Evolutionary conservation across 1,140 invertebrate genomes (phyloP).

Genomic region (Cyrtorhinus lividipennis): DNA sequence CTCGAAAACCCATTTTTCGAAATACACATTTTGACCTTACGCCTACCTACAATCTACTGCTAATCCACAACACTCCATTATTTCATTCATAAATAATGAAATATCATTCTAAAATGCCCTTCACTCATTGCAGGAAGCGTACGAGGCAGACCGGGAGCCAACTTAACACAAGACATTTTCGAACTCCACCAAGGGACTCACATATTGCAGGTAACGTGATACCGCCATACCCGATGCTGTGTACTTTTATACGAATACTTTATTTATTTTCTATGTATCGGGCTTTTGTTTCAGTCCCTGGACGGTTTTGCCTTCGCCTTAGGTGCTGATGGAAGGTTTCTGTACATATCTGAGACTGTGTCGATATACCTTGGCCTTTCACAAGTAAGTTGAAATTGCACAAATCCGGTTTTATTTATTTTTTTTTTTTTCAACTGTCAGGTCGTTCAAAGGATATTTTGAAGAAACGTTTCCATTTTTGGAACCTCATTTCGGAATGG

Average conservation of each 20-base stretch:
- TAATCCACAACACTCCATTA: too few relatives aligned
- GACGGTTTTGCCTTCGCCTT: slow-evolving; percentile 93
- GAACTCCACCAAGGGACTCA: slow-evolving; percentile 95
- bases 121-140: slow-evolving; percentile 52
- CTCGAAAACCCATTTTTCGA: too few relatives aligned
- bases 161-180: slow-evolving; percentile 70
- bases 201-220: slow-evolving; percentile 89
- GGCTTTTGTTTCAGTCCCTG: slow-evolving; percentile 65
- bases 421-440: not conserved
- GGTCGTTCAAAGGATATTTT: too few relatives aligned
- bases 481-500: too few relatives aligned
- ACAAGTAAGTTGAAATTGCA: slow-evolving; percentile 67
- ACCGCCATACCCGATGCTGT: too few relatives aligned
- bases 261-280: too few relatives aligned
- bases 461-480: too few relatives aligned
- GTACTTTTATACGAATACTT: too few relatives aligned
- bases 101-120: too few relatives aligned
- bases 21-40: too few relatives aligned
- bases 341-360: slow-evolving; percentile 97
- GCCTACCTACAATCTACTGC: too few relatives aligned
- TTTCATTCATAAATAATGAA: too few relatives aligned
- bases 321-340: slow-evolving; percentile 85
- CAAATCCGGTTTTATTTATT: not conserved
- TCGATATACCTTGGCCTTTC: slow-evolving; percentile 97
- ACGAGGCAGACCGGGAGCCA: slow-evolving; percentile 45